Base-by-base conservation (phyloP, 35 echinoderm and acorn worm genomes). In the Ophioderma brevispina region DNA sequence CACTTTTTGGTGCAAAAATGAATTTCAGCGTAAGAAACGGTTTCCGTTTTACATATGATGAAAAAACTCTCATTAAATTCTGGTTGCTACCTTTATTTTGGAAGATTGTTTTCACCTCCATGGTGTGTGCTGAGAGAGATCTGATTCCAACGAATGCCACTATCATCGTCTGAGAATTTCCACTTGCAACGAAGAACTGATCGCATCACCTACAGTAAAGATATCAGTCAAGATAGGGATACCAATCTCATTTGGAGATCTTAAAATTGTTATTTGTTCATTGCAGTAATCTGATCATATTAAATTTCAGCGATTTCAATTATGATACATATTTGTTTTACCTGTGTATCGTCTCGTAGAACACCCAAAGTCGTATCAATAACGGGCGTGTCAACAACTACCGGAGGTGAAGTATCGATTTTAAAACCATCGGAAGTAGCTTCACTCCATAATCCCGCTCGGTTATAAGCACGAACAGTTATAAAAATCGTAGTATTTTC, bases 391-490 rank as follows among this genome's bases (percentile, higher is more conserved):
- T 59, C 18, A 13, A 70, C 19, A 8, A 81, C 70, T 4, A 75
- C 55, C 18, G 89, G 89, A 36, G 89, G 89, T 15, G 80, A 75
- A 32, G 81, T 39, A 43, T 91, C 89, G 36, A 82, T 56, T 25
- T 75, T 46, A 35, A 91, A 75, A 31, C 89, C 89, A 77, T 91
- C 64, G 14, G 89, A 91, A 17, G 59, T 42, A 56, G 38, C 55
- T 39, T 81, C 55, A 70, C 79, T 84, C 81, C 89, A 91, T 37
- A 91, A 25, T 59, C 81, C 89, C 40, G 43, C 36, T 34, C 77
- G 19, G 39, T 90, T 82, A 90, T 55, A 90, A 37, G 36, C 88
- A 32, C 77, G 78, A 13, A 90, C 81, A 5, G 89, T 91, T 23
- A 81, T 76, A 70, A 77, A 91, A 70, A 91, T 84, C 28, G 36